phyloP scores from a whole-genome alignment of 1,140 invertebrate species.

The Drosophila rhopaloa region DNA sequence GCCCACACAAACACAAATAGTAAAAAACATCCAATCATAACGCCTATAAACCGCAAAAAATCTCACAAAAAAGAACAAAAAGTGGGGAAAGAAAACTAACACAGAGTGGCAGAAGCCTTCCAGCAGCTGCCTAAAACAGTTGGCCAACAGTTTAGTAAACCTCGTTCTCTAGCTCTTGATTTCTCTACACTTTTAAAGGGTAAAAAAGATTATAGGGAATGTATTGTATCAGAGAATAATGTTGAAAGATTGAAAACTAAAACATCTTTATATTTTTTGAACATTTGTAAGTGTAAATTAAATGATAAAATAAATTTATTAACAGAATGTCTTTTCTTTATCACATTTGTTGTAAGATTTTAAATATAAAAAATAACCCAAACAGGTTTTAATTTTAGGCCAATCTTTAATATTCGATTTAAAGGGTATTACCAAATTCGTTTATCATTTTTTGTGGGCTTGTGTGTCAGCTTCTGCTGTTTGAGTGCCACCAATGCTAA shows the following conservation, averaged over 20 bases:
- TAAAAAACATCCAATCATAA: constrained; percentile 38
- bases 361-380: too few relatives aligned
- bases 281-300: too few relatives aligned
- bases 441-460: neutral
- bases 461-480: constrained; percentile 2
- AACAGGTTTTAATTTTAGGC: too few relatives aligned
- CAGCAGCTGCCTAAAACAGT: constrained; percentile 41
- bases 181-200: neutral
- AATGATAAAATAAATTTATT: too few relatives aligned
- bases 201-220: neutral
- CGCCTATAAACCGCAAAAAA: constrained; percentile 46
- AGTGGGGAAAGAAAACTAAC: constrained; percentile 16
- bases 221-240: too few relatives aligned
- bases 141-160: constrained; percentile 27
- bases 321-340: too few relatives aligned
- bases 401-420: too few relatives aligned
- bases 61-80: neutral
- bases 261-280: too few relatives aligned
- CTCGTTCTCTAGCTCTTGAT: neutral
- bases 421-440: neutral
- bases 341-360: too few relatives aligned
- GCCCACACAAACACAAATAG: constrained; percentile 30
- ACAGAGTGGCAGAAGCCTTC: constrained; percentile 26
- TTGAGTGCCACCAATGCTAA: constrained; percentile 42
- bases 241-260: too few relatives aligned